Conservation (phyloP, 2,888 invertebrate species). For the Phengaris arion region DNA sequence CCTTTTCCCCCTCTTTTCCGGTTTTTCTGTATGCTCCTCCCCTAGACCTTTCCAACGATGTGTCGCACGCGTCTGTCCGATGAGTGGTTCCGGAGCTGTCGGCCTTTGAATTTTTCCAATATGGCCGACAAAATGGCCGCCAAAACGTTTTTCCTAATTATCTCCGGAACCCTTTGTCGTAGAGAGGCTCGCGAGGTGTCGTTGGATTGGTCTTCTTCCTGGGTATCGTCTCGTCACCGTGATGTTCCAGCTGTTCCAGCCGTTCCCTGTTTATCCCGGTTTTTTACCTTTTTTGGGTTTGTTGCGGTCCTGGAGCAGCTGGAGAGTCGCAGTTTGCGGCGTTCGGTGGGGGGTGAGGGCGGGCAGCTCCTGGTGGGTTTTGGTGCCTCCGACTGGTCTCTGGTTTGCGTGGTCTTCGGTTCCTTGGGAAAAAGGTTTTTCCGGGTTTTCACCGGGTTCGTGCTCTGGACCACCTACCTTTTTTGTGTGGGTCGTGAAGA, state of each 20-base stretch:
- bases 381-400: background rate
- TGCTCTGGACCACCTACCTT: background rate
- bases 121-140: constrained; percentile 7
- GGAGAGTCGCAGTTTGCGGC: background rate
- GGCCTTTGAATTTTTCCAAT: background rate
- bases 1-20: too few relatives aligned
- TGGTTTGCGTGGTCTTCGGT: fast-evolving
- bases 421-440: background rate
- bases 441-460: too few relatives aligned
- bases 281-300: background rate
- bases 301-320: background rate
- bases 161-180: background rate
- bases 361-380: too few relatives aligned
- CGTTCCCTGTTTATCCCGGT: background rate
- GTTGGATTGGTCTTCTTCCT: background rate
- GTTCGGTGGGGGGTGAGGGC: background rate
- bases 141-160: background rate
- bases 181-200: background rate
- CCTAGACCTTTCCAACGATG: background rate
- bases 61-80: background rate
- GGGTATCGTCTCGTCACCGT: background rate
- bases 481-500: background rate
- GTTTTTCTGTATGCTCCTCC: too few relatives aligned
- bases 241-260: background rate
- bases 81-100: background rate